Evolutionary conservation across 1,140 invertebrate genomes (phyloP), one percentile per base, ranked within the genome.

Genomic region (Tetramorium alpestre): DNA sequence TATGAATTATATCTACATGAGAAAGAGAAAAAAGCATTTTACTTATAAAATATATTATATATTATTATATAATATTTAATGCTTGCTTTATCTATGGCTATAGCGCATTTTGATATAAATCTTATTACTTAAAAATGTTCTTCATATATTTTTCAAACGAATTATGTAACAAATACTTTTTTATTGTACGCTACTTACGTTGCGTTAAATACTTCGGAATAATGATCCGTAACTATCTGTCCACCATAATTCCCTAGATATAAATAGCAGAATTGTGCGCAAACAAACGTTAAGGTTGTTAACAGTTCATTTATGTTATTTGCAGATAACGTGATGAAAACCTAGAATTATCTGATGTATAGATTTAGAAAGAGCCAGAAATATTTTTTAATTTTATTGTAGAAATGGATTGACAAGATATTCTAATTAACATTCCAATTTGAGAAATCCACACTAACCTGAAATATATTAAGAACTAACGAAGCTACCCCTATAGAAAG

Each of bases 201-300:
- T 4, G 28, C 8, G 3, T 78, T 16, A n/a, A 78, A 78, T 38
- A 78, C 25, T 2, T 64, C 47, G 41, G 16, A 25, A 25, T 51
- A 49, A 22, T 78, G 76, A 65, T 78, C 62, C 0, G 25, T 49
- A 47, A 78, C 4, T 78, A 64, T 22, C 7, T 78, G 76, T 7
- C 76, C 76, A 25, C 8, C 62, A 16, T 78, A 65, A 78, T 78
- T 78, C 25, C 76, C 58, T n/a, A 65, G 0, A 25, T 64, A 78
- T 25, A 62, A 28, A 51, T 78, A 78, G 1, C 6, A 11, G 6
- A 49, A n/a, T 51, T 78, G 76, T n/a, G 28, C 16, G n/a, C 1
- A 0, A 13, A 78, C 44, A 65, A 78, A 78, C 7, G 4, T 33
- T 38, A 78, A 41, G 1, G 38, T 65, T 65, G 25, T 41, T 41